Evolutionary conservation across 2,888 invertebrate species (phyloP).

Genomic region (Cryptus armator): DNA sequence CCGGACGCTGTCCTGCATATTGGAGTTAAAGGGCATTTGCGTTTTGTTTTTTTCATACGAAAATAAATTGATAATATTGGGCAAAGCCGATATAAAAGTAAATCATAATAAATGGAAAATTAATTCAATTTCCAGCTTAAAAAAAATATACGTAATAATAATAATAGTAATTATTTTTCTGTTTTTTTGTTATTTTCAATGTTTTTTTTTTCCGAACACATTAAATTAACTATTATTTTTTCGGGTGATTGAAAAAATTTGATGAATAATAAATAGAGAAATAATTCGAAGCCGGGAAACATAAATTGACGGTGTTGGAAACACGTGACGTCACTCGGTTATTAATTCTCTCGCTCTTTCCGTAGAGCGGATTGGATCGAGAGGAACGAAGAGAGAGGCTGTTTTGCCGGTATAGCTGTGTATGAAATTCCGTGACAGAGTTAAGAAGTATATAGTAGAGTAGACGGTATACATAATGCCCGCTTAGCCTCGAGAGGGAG

Average conservation of each 20-base stretch:
- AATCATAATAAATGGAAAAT: no score
- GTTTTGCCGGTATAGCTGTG: constrained; percentile 1
- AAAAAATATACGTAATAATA: no score
- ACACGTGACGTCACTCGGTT: constrained; percentile 76
- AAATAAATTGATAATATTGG: no score
- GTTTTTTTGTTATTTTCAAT: not conserved
- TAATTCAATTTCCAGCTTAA: no score
- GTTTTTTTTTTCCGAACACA: not conserved
- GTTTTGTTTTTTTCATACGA: not conserved
- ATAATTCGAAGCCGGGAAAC: not conserved
- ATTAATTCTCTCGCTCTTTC: constrained; percentile 70
- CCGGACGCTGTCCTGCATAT: constrained; percentile 8
- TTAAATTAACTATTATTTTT: not conserved
- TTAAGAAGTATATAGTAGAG: constrained; percentile 13
- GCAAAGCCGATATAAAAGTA: no score
- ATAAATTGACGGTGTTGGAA: constrained; percentile 23
- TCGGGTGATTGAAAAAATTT: not conserved
- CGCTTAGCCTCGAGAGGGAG: constrained; percentile 52
- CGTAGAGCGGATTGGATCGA: constrained; percentile 16
- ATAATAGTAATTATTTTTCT: no score
- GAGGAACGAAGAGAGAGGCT: constrained; percentile 41
- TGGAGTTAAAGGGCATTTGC: not conserved
- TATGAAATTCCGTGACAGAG: constrained; percentile 33
- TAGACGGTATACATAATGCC: constrained; percentile 8
- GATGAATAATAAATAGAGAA: not conserved